These are phyloP conservation scores for Chlorodrepanis virens DNA, from an alignment of 2,113 vertebrate species.

Conservation along the genomic window DNA sequence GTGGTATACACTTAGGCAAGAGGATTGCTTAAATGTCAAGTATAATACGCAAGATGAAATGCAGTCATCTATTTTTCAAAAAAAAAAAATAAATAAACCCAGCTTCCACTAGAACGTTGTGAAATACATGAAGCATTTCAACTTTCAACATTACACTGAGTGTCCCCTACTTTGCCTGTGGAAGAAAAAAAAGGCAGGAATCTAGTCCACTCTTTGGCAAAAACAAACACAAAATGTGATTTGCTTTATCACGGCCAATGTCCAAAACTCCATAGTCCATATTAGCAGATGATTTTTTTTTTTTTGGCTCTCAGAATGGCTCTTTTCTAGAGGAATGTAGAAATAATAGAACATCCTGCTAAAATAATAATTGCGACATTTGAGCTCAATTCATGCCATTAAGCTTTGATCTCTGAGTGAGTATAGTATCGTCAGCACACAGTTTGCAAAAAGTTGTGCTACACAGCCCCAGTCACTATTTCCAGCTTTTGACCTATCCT, in stretches of 20 bases:
- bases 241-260: conserved; percentile 23
- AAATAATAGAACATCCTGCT: conserved; percentile 28
- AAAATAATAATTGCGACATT: conserved; percentile 13
- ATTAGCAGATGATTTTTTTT: not conserved
- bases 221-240: conserved; percentile 33
- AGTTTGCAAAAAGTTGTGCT: not conserved
- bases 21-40: not conserved
- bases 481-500: not conserved
- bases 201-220: not conserved
- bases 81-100: not conserved
- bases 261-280: conserved; percentile 55
- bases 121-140: not conserved
- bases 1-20: not conserved
- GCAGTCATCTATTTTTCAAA: not conserved
- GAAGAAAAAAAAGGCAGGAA: not conserved
- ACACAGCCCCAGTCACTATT: not conserved
- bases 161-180: not conserved
- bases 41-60: not conserved
- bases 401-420: conserved; percentile 7
- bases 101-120: not conserved
- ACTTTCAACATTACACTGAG: not conserved
- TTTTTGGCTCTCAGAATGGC: not conserved
- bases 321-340: not conserved
- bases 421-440: not conserved
- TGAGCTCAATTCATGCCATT: conserved; percentile 15